Conservation (phyloP, 2,113 vertebrate species). For the Cygnus buccinator region DNA sequence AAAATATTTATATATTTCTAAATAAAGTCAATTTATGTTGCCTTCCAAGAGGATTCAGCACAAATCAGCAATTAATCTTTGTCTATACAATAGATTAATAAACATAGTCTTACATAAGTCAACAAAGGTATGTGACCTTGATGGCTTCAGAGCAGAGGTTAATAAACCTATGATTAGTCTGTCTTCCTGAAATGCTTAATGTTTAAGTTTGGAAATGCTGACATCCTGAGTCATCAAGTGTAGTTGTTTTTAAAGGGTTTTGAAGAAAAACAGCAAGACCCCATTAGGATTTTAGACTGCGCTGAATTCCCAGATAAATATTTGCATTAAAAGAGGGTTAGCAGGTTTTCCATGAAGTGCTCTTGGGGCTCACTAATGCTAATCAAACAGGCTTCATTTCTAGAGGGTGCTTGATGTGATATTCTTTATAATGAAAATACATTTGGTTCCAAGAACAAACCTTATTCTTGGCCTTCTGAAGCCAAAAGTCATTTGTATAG, state of each 20-base stretch:
- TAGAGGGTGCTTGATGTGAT: background rate
- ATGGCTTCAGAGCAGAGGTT: slow-evolving; percentile 17
- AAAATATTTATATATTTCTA: slow-evolving; percentile 13
- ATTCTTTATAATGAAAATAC: slow-evolving; percentile 15
- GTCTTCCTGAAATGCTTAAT: background rate
- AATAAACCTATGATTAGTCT: slow-evolving; percentile 24
- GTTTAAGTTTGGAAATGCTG: background rate
- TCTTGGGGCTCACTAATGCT: background rate
- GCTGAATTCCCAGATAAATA: background rate
- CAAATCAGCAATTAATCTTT: slow-evolving; percentile 6
- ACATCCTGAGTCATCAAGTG: background rate
- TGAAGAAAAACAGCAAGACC: background rate
- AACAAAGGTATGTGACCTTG: background rate
- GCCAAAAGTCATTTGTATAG: background rate
- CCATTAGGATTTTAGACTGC: background rate
- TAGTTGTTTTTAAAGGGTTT: slow-evolving; percentile 8
- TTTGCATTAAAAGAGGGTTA: background rate
- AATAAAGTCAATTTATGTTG: slow-evolving; percentile 9
- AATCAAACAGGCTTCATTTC: slow-evolving; percentile 5
- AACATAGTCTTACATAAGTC: background rate
- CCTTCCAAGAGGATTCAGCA: slow-evolving; percentile 3
- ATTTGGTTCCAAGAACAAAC: slow-evolving; percentile 8
- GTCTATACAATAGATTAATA: slow-evolving; percentile 20
- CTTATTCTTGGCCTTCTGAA: slow-evolving; percentile 22
- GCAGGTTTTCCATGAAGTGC: background rate